Conservation (phyloP, 1,140 invertebrate species). For the Notospermus geniculatus region DNA sequence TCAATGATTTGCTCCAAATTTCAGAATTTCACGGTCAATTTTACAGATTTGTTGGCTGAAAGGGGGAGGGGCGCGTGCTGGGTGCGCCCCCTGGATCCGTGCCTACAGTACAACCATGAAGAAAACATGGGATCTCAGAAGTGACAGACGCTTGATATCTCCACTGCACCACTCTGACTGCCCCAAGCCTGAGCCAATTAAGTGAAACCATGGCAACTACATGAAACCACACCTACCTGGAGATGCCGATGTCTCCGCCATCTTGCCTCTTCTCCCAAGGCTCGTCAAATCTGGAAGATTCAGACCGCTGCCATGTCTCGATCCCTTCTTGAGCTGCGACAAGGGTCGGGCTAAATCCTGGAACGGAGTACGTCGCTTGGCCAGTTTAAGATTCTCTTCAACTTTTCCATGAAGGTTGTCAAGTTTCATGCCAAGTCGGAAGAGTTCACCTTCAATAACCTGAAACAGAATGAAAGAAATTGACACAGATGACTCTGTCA, state of each 20-base stretch:
- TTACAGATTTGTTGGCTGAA: too few species aligned
- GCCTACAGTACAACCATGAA: too few species aligned
- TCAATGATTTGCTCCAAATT: too few species aligned
- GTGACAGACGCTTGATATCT: too few species aligned
- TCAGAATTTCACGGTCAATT: too few species aligned
- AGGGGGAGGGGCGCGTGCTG: too few species aligned
- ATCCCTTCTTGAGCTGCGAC: conserved; percentile 2
- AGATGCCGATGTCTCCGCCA: not conserved
- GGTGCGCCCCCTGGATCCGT: too few species aligned
- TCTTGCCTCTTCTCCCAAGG: not conserved
- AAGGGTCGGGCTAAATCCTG: conserved; percentile 21
- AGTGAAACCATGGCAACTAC: too few species aligned
- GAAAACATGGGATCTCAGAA: too few species aligned
- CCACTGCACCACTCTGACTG: too few species aligned
- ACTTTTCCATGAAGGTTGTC: conserved; percentile 49
- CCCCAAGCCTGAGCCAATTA: too few species aligned
- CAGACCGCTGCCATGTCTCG: not conserved
- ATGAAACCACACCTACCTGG: not conserved
- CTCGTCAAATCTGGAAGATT: not conserved
- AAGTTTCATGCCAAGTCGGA: conserved; percentile 49
- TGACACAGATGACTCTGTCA: too few species aligned
- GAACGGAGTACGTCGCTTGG: conserved; percentile 39
- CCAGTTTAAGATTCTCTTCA: conserved; percentile 38
- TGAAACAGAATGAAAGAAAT: not conserved
- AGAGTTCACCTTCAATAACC: conserved; percentile 40